phyloP scores from a whole-genome alignment of 2,113 vertebrate genomes.

The Xenopus laevis region DNA sequence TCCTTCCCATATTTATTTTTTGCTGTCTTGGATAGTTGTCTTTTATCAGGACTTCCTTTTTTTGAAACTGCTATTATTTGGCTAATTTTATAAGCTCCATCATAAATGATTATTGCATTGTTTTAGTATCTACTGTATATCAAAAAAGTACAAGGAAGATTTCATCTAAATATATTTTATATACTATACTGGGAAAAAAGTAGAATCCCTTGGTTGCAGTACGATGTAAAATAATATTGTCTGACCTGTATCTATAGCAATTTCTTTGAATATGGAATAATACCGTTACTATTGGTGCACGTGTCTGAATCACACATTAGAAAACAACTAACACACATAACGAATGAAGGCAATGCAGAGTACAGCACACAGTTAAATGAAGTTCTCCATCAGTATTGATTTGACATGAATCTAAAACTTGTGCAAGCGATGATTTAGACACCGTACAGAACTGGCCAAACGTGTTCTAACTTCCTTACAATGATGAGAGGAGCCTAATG shows the following conservation, averaged over 20 bases:
- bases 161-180: slow-evolving; percentile 52
- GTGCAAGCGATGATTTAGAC: slow-evolving; percentile 65
- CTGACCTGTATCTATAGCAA: not conserved
- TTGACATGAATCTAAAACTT: slow-evolving; percentile 62
- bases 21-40: slow-evolving; percentile 79
- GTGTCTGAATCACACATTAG: too few species aligned
- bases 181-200: slow-evolving; percentile 42
- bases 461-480: slow-evolving; percentile 71
- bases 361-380: slow-evolving; percentile 63
- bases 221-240: slow-evolving; percentile 46
- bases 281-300: too few species aligned
- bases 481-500: slow-evolving; percentile 77
- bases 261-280: too few species aligned
- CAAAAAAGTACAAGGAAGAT: slow-evolving; percentile 60
- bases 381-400: slow-evolving; percentile 57
- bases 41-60: slow-evolving; percentile 78
- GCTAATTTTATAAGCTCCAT: slow-evolving; percentile 68
- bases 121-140: slow-evolving; percentile 57
- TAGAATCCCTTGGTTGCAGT: slow-evolving; percentile 48
- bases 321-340: too few species aligned
- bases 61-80: slow-evolving; percentile 83
- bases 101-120: slow-evolving; percentile 70
- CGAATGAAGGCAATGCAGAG: slow-evolving; percentile 61
- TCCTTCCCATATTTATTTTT: slow-evolving; percentile 79
- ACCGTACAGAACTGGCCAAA: slow-evolving; percentile 57